phyloP scores from a whole-genome alignment of 2,888 invertebrate genomes.

The Tribolium freemani region DNA sequence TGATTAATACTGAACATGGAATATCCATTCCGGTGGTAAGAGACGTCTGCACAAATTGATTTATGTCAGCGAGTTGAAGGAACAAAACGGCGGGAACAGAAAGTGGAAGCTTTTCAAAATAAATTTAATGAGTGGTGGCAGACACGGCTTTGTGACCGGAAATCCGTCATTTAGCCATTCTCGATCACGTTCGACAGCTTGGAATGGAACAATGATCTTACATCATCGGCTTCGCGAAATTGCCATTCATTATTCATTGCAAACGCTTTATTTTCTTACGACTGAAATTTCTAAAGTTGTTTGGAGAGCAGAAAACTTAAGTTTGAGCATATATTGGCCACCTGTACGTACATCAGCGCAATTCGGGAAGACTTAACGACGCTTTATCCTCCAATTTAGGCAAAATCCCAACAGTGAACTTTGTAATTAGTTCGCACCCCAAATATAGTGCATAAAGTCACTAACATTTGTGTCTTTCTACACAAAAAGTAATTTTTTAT shows the following conservation, averaged over 20 bases:
- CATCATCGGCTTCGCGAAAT: conserved; percentile 28
- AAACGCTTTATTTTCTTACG: neutral
- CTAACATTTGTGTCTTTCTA: no score
- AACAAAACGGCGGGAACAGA: neutral
- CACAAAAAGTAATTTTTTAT: no score
- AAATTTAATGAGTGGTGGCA: neutral
- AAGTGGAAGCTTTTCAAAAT: neutral
- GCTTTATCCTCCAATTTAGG: conserved; percentile 1
- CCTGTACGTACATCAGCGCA: conserved; percentile 15
- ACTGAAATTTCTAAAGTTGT: neutral
- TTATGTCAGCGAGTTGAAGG: neutral
- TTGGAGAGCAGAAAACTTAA: neutral
- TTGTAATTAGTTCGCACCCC: conserved; percentile 4
- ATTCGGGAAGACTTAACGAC: neutral
- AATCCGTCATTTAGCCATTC: conserved; percentile 31
- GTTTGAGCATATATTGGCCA: conserved; percentile 5
- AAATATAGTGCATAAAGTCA: neutral
- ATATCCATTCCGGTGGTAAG: neutral
- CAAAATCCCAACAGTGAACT: conserved; percentile 8
- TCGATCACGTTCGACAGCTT: conserved; percentile 31
- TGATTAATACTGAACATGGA: neutral
- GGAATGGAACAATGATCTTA: conserved; percentile 37
- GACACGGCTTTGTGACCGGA: conserved; percentile 31
- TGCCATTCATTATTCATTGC: conserved; percentile 19
- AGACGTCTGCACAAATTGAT: neutral